Evolutionary conservation across 2,888 invertebrate species (phyloP), one percentile per base, ranked within the genome.

Genomic region (Yponomeuta evonymella): DNA sequence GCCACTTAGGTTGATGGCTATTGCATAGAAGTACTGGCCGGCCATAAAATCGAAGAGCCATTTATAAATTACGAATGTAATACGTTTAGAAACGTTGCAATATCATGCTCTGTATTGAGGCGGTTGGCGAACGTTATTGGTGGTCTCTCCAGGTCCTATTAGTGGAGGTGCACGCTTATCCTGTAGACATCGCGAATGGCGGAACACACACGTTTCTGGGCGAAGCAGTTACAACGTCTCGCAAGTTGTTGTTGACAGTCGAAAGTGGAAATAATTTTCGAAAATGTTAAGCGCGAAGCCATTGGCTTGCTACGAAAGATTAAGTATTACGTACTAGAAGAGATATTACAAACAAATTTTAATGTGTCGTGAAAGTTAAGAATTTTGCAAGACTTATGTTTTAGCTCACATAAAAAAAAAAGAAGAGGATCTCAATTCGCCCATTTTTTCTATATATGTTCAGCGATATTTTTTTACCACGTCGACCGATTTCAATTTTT

Each of bases 51-150:
- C 75, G 75, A 80, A 79, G 75, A 76, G 78, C 78, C 78, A 78
- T 81, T 80, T 80, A 82, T 82, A 81, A 82, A 83, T 81, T 80
- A 82, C 78, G 75, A 79, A 80, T 81, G 74, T 77, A 78, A 79
- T 78, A 77, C 73, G 75, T 73, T 74, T 73, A 68, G 75, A 73
- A 77, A 76, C 75, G 75, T 76, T 76, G 75, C 76, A 71, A 77
- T 77, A 76, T 70, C 65, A 70, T 63, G 64, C 67, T 67, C 70
- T 70, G 33, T 9, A 23, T 58, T 48, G 69, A 58, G 69, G 48
- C 23, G 73, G 72, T 71, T 73, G 71, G 74, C 75, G 74, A 75
- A 75, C 79, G 76, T 75, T 79, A 81, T 79, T 78, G 83, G 83
- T 82, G 83, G 83, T 83, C 83, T 51, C 72, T 48, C 48, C 66